Evolutionary conservation across 2,113 vertebrate genomes (phyloP), one percentile per base, ranked within the genome.

Genomic region (Elgaria multicarinata): DNA sequence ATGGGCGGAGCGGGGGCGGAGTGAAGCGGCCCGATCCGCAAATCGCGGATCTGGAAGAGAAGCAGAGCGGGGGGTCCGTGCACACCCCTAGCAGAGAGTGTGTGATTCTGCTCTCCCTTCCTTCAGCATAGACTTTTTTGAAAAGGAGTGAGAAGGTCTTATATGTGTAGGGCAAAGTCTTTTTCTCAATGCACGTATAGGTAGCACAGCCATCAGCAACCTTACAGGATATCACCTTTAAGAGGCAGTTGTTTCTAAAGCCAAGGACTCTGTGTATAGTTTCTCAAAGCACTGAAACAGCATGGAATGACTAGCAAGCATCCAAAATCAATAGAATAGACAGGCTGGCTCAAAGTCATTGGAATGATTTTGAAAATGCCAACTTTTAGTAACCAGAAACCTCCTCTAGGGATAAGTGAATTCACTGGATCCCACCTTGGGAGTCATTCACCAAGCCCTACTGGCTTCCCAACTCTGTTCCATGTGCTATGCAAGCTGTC

Each of bases 161-260:
- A 13, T 42, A 75, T 42, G 28, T 20, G 28, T 18, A 42, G 28
- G 9, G 20, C 76, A 78, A 78, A 50, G 26, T 0, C 31, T 87
- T 22, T 42, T 42, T 39, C 39, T 75, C 72, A 42, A 75, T 22
- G 18, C 74, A 26, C 74, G 18, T 44, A 22, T 44, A 22, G 53
- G 85, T 36, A 7, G 50, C 85, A 1, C 79, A 90, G 83, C 89
- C 92, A 92, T 94, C 91, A 90, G 93, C 90, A 58, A 64, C 87
- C 31, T 76, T 46, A 50, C 20, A 20, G 74, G 39, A 78, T n/a
- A 62, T 87, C 64, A 90, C 77, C 94, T 66, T 44, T 4, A 79
- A 7, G 91, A 31, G 12, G 66, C 89, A 87, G 55, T 88, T 90
- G 85, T 87, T 87, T n/a, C 0, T 0, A 31, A 91, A 92, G 87